Conservation (phyloP, 92 coral and sea anemone species). For the Porites lobata region DNA sequence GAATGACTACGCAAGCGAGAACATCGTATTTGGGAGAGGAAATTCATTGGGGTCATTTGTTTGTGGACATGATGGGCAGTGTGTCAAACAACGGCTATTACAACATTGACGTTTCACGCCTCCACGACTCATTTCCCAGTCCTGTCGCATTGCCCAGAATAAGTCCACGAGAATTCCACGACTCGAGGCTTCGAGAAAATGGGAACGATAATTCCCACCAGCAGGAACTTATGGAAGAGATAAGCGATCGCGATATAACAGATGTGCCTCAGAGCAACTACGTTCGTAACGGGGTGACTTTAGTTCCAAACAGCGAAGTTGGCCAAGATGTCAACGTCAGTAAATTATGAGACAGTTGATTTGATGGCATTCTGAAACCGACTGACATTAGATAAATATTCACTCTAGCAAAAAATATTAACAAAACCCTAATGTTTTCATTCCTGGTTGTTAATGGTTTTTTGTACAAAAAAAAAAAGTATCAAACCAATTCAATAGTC, state of each 20-base stretch:
- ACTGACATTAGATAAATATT: neutral
- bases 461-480: neutral
- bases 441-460: neutral
- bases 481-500: neutral
- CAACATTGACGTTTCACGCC: constrained; percentile 59
- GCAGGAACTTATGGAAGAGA: neutral
- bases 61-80: constrained; percentile 57
- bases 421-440: constrained; percentile 4
- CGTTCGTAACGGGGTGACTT: constrained; percentile 33
- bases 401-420: neutral
- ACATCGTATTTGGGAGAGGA: constrained; percentile 86
- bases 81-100: constrained; percentile 12
- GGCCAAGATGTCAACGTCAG: neutral
- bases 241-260: neutral
- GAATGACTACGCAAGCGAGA: constrained; percentile 87
- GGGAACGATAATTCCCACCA: constrained; percentile 27
- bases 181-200: constrained; percentile 17
- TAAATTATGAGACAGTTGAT: constrained; percentile 12
- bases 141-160: constrained; percentile 47
- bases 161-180: constrained; percentile 64
- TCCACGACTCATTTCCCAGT: constrained; percentile 34
- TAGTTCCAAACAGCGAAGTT: constrained; percentile 34
- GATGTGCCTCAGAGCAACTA: neutral
- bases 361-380: neutral
- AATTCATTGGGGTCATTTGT: constrained; percentile 85